Percentiles rank a stretch among this genome's conserved stretches.
Conservation (phyloP, 2,888 invertebrate genomes). For the Morpho achilles region DNA sequence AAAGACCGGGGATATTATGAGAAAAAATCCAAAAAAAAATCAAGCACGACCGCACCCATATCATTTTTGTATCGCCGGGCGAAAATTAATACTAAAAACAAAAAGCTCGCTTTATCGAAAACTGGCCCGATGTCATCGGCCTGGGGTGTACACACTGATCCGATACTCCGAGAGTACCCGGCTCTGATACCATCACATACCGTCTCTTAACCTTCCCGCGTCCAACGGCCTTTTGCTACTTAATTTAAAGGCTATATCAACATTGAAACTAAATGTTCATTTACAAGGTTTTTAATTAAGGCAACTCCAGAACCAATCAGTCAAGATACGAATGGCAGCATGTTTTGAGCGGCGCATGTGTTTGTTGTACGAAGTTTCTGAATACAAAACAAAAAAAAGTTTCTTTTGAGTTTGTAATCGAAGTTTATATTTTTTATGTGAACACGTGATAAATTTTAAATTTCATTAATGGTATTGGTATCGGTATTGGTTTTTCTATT, state of each 20-base stretch:
- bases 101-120: constrained; percentile 61
- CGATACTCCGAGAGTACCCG: constrained; percentile 42
- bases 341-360: constrained; percentile 30
- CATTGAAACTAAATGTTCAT: constrained; percentile 29
- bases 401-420: too few species aligned
- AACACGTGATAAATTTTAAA: too few species aligned
- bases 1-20: constrained; percentile 20
- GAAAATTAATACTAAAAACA: constrained; percentile 65
- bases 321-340: constrained; percentile 34
- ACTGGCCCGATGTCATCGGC: constrained; percentile 65
- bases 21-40: constrained; percentile 27
- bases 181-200: constrained; percentile 41
- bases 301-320: constrained; percentile 37
- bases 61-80: constrained; percentile 51
- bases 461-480: too few species aligned
- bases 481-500: too few species aligned
- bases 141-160: constrained; percentile 46
- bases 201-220: constrained; percentile 11
- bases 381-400: constrained; percentile 8
- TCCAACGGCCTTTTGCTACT: constrained; percentile 21
- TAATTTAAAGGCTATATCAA: constrained; percentile 20
- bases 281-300: constrained; percentile 40
- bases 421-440: too few species aligned
- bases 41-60: constrained; percentile 34
- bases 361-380: constrained; percentile 22